A percentile compares a stretch with the other conserved stretches of the same genome.
These are phyloP conservation scores for Parazoanthus atlanticus DNA, from an alignment of 92 coral and sea anemone species.

Conservation along the genomic window DNA sequence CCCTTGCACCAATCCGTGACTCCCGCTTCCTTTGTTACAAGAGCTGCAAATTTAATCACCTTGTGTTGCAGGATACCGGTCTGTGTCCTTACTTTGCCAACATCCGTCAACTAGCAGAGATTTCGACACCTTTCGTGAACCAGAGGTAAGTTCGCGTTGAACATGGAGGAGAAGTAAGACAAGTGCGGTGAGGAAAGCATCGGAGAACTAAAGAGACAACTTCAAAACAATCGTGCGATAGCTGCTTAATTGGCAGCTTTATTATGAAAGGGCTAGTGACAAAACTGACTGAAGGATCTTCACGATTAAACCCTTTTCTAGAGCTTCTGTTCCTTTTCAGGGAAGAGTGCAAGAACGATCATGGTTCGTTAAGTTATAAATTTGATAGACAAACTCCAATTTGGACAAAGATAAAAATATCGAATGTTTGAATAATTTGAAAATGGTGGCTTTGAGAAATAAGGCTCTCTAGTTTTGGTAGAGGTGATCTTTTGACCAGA, in stretches of 20 bases:
- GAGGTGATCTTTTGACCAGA: too few species aligned
- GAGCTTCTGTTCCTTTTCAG: too few species aligned
- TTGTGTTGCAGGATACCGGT: slow-evolving; percentile 66
- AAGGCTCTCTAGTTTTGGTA: too few species aligned
- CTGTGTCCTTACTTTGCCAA: slow-evolving; percentile 85
- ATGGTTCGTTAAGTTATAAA: too few species aligned
- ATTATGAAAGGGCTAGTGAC: neutral
- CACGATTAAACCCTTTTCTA: too few species aligned
- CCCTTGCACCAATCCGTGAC: neutral
- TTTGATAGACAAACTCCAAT: too few species aligned
- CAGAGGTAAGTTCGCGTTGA: slow-evolving; percentile 70
- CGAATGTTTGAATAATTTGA: too few species aligned
- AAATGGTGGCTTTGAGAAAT: too few species aligned
- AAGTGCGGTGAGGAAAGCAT: neutral
- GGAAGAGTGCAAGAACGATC: too few species aligned
- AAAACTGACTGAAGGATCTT: neutral
- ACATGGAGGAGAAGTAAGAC: neutral
- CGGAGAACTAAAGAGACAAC: neutral
- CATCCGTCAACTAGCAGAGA: slow-evolving; percentile 96
- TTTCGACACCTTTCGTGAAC: slow-evolving; percentile 95
- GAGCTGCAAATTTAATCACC: neutral
- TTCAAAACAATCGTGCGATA: neutral
- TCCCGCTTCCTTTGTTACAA: too few species aligned
- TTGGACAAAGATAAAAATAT: too few species aligned
- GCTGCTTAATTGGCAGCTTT: neutral